These are phyloP conservation scores for Euwallacea fornicatus DNA, from an alignment of 1,140 invertebrate species.

Conservation along the genomic window DNA sequence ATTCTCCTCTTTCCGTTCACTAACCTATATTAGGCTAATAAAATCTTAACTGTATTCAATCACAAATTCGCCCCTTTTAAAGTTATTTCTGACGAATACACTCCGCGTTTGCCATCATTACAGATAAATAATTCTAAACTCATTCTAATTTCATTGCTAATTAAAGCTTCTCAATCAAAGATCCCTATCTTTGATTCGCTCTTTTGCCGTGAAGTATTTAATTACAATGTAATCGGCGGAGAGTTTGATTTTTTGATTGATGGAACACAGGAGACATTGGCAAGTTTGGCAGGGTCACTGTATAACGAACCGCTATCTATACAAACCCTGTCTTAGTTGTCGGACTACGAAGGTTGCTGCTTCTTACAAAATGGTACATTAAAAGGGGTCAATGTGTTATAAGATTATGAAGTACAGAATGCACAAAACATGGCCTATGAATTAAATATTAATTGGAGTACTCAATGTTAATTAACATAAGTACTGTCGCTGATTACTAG, in stretches of 20 bases:
- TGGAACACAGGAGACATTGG: constrained; percentile 90
- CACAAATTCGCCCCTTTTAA: constrained; percentile 89
- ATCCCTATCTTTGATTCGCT: too few species aligned
- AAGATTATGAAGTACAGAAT: constrained; percentile 86
- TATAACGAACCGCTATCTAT: constrained; percentile 80
- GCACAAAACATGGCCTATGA: too few species aligned
- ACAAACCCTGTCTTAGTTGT: constrained; percentile 79
- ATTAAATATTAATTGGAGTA: too few species aligned
- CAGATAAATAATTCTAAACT: constrained; percentile 67
- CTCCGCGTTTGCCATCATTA: constrained; percentile 77
- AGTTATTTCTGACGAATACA: constrained; percentile 73
- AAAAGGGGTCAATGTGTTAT: constrained; percentile 87
- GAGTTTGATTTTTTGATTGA: constrained; percentile 57
- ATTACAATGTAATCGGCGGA: constrained; percentile 59
- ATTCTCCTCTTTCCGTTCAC: constrained; percentile 81
- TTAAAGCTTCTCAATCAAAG: constrained; percentile 75
- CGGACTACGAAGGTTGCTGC: constrained; percentile 74
- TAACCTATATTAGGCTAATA: constrained; percentile 80
- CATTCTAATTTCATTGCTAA: constrained; percentile 77
- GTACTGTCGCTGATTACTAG: too few species aligned
- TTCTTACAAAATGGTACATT: constrained; percentile 90
- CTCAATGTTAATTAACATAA: too few species aligned
- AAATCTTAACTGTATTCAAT: constrained; percentile 96
- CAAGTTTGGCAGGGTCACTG: constrained; percentile 89
- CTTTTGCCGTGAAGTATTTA: constrained; percentile 88